phyloP scores from a whole-genome alignment of 2,113 vertebrate genomes.

The Probosciger aterrimus region DNA sequence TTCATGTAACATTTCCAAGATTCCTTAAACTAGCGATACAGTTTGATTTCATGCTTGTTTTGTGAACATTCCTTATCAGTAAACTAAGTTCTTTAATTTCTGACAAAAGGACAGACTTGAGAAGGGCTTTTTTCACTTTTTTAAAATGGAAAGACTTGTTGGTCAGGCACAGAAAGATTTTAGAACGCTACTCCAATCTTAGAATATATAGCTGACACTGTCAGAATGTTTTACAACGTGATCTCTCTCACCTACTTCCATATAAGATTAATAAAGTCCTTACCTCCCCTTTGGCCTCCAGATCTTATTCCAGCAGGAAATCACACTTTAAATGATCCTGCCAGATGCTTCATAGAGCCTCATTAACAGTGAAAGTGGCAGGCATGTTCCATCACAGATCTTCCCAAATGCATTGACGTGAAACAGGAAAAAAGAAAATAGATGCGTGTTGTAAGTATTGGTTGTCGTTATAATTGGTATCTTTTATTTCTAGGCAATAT shows the following conservation, averaged over 20 bases:
- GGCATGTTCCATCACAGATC: not conserved
- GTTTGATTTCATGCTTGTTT: not conserved
- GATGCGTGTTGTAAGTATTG: not conserved
- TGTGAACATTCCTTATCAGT: not conserved
- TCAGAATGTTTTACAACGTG: slow-evolving; percentile 25
- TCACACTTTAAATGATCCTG: slow-evolving; percentile 36
- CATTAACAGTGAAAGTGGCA: not conserved
- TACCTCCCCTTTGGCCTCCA: slow-evolving; percentile 24
- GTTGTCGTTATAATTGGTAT: not conserved
- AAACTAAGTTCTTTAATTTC: not conserved
- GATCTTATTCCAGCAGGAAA: slow-evolving; percentile 40
- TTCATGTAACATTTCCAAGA: not conserved
- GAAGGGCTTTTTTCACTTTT: not conserved
- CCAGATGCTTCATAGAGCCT: not conserved
- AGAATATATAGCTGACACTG: not conserved
- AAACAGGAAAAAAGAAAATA: not conserved
- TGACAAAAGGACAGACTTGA: not conserved
- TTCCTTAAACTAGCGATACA: not conserved
- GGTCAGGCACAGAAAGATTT: not conserved
- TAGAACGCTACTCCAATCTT: not conserved
- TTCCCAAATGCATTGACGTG: not conserved
- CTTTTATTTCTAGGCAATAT: not conserved
- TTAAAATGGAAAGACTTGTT: not conserved
- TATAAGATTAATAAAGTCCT: slow-evolving; percentile 39
- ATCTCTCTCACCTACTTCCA: not conserved